phyloP scores from a whole-genome alignment of 2,797 vertebrate genomes.

The Poeciliopsis infans region DNA sequence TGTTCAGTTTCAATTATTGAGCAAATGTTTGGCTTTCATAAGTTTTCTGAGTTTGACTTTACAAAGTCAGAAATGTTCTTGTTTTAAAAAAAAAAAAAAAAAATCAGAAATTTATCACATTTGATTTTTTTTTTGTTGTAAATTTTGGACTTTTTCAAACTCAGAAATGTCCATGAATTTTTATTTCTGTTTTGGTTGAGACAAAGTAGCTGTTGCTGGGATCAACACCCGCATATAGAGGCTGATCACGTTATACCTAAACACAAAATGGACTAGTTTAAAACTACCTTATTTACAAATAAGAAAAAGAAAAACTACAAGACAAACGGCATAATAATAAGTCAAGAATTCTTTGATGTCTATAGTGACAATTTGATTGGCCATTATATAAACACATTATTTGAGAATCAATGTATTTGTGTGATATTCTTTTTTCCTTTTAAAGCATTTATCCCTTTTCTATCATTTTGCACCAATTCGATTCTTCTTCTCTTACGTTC shows the following conservation, averaged over 20 bases:
- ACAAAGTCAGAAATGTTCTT: too few species aligned
- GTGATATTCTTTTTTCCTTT: not conserved
- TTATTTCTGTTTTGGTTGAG: too few species aligned
- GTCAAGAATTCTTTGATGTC: not conserved
- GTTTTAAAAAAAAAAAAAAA: too few species aligned
- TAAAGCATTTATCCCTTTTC: not conserved
- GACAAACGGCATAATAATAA: not conserved
- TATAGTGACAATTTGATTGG: not conserved
- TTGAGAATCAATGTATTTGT: not conserved
- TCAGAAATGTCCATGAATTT: too few species aligned
- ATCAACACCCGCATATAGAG: not conserved
- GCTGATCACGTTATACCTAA: not conserved
- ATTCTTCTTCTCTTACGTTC: not conserved
- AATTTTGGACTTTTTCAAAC: too few species aligned
- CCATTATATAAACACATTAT: not conserved
- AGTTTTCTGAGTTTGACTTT: too few species aligned
- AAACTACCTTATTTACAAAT: not conserved
- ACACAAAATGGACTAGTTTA: not conserved
- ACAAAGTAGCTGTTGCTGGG: not conserved
- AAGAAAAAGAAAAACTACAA: not conserved
- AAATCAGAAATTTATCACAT: too few species aligned
- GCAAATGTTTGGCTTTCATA: too few species aligned
- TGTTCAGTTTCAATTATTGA: too few species aligned
- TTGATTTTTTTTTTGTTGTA: too few species aligned
- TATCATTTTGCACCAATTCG: not conserved